Evolutionary conservation across 2,797 vertebrate genomes (phyloP).

Genomic region (Gallirallus australis): DNA sequence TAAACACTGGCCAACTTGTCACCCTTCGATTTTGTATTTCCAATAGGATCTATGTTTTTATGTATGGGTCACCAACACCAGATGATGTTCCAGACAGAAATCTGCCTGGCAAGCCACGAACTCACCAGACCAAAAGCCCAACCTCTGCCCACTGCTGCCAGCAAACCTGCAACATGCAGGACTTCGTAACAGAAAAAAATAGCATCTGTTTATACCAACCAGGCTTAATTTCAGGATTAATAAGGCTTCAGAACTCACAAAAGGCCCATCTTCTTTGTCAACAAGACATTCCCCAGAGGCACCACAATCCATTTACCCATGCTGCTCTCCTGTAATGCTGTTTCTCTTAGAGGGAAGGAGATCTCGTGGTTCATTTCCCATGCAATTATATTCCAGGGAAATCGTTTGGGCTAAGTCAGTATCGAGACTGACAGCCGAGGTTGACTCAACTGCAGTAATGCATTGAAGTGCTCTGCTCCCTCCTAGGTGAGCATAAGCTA

Average conservation of each 20-base stretch:
- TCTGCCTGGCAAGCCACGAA: neutral
- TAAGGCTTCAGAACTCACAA: neutral
- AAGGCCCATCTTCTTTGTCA: neutral
- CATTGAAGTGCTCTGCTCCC: neutral
- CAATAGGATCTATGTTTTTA: neutral
- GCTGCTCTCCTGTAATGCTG: neutral
- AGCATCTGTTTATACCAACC: neutral
- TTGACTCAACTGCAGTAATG: neutral
- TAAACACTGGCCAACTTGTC: neutral
- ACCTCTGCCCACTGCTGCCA: neutral
- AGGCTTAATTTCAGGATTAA: neutral
- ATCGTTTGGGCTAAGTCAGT: neutral
- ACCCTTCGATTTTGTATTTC: neutral
- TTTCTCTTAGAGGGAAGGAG: neutral
- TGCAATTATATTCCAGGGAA: neutral
- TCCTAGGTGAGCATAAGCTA: neutral
- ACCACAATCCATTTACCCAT: neutral
- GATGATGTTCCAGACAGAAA: neutral
- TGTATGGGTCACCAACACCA: neutral
- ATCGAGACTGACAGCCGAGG: neutral
- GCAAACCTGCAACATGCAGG: neutral
- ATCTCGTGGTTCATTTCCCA: neutral
- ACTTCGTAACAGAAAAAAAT: neutral
- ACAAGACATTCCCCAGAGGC: neutral
- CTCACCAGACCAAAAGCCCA: neutral